Base-by-base conservation (phyloP, 2,888 invertebrate species). In the Leptopilina syphax region DNA sequence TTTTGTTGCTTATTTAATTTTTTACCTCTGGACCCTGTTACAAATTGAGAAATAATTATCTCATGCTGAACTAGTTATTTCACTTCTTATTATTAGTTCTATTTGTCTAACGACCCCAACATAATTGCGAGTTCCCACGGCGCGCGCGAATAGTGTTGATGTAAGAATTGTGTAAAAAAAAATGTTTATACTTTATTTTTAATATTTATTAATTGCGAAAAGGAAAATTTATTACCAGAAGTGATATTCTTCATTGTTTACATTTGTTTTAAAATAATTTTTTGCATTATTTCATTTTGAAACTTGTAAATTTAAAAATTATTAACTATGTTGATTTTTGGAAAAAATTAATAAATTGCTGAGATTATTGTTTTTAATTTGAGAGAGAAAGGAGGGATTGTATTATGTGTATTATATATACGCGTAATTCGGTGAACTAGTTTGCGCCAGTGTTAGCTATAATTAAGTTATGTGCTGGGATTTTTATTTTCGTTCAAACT, bases 401-500 rank as follows among this genome's bases (percentile, higher is more conserved):
- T 8, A 63, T 34, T 34, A 4, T 34, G 34, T 34, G 34, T 34
- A 34, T 34, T 34, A 34, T 34, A 34, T 34, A 7, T 63, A 63
- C 18, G 41, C 65, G 41, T 65, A 65, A 34, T 34, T 65, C 41
- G 65, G 34, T 65, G 27, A 41, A 65, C 41, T 65, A 27, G 41
- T 34, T 65, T 41, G 34, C 34, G 34, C 65, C 10, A 34, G 65
- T 68, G 24, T 68, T 50, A 89, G 90, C 91, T 91, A 91, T 91
- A 91, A 91, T 91, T 91, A 50, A 91, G 90, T 90, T 86, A 83
- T 86, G 86, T 86, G 85, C 84, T 82, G 84, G 83, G 83, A 89
- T 89, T 91, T 90, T 91, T 91, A 91, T 91, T 91, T 91, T 90
- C 88, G 89, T 88, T 91, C 89, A 90, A 91, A 91, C 90, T 91